Conservation (phyloP, 2,888 invertebrate genomes). For the Drosophila pseudotakahashii region DNA sequence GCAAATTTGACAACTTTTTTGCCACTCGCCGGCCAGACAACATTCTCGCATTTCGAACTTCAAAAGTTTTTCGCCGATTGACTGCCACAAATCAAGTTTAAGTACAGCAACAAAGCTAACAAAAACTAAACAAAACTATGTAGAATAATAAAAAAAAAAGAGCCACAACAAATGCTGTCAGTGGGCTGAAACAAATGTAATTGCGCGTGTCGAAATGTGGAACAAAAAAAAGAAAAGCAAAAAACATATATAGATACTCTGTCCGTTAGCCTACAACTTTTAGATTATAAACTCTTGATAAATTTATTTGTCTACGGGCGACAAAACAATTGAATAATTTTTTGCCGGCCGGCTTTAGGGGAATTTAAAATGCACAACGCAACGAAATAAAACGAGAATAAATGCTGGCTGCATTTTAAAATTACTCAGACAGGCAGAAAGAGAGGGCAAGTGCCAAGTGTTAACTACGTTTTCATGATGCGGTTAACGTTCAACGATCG, state of each 20-base stretch:
- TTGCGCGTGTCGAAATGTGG: slow-evolving; percentile 65
- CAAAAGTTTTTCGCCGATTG: slow-evolving; percentile 53
- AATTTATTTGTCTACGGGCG: slow-evolving; percentile 39
- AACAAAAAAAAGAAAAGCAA: slow-evolving; percentile 15
- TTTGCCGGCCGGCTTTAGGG: slow-evolving; percentile 49
- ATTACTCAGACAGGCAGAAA: slow-evolving; percentile 22
- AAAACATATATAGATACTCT: slow-evolving; percentile 12
- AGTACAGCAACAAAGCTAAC: slow-evolving; percentile 11
- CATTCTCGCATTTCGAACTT: slow-evolving; percentile 44
- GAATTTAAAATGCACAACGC: slow-evolving; percentile 45
- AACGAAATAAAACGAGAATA: slow-evolving; percentile 35
- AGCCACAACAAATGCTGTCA: slow-evolving; percentile 23
- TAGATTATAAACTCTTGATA: slow-evolving; percentile 44
- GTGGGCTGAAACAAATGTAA: slow-evolving; percentile 49
- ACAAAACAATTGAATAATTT: slow-evolving; percentile 41
- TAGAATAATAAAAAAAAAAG: slow-evolving; percentile 11
- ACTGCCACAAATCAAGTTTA: slow-evolving; percentile 60
- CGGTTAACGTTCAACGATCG: slow-evolving; percentile 45
- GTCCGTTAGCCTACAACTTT: slow-evolving; percentile 27
- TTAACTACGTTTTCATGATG: slow-evolving; percentile 57
- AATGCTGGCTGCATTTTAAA: slow-evolving; percentile 43
- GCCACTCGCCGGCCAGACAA: slow-evolving; percentile 43
- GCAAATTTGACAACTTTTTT: slow-evolving; percentile 53
- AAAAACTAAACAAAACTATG: slow-evolving; percentile 18
- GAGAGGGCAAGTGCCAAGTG: slow-evolving; percentile 42